These are phyloP conservation scores for Ictalurus punctatus DNA, from an alignment of 2,113 vertebrate species.

Conservation along the genomic window DNA sequence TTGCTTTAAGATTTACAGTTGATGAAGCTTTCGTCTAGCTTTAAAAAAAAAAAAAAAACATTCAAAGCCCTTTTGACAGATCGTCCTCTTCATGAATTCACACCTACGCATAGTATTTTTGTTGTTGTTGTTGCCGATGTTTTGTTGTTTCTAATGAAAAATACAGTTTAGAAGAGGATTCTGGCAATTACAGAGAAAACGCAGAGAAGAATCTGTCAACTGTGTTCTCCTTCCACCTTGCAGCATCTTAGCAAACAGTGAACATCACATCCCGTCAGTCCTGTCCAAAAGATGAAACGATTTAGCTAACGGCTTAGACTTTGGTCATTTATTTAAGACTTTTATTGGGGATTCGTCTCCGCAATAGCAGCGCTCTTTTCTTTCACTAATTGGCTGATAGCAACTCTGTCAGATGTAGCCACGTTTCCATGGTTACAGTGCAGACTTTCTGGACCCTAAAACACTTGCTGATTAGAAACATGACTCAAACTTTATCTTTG, in stretches of 20 bases:
- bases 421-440: slow-evolving; percentile 59
- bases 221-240: slow-evolving; percentile 16
- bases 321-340: slow-evolving; percentile 42
- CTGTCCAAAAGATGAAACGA: not conserved
- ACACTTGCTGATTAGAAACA: slow-evolving; percentile 60
- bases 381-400: slow-evolving; percentile 56
- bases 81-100: not conserved
- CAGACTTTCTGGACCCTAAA: slow-evolving; percentile 57
- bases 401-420: slow-evolving; percentile 51
- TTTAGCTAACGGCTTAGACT: slow-evolving; percentile 34
- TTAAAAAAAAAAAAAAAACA: not conserved
- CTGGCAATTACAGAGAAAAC: not conserved
- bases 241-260: not conserved
- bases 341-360: slow-evolving; percentile 53
- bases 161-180: not conserved
- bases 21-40: not conserved
- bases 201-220: not conserved
- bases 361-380: slow-evolving; percentile 47
- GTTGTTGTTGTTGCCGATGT: not conserved
- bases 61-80: slow-evolving; percentile 4
- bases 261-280: slow-evolving; percentile 25
- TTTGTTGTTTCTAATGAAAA: slow-evolving; percentile 1
- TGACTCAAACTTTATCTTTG: slow-evolving; percentile 60
- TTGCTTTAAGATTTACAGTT: not conserved
- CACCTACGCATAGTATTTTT: not conserved